Base-by-base conservation (phyloP, 2,888 invertebrate species). In the Petrolisthes cinctipes region DNA sequence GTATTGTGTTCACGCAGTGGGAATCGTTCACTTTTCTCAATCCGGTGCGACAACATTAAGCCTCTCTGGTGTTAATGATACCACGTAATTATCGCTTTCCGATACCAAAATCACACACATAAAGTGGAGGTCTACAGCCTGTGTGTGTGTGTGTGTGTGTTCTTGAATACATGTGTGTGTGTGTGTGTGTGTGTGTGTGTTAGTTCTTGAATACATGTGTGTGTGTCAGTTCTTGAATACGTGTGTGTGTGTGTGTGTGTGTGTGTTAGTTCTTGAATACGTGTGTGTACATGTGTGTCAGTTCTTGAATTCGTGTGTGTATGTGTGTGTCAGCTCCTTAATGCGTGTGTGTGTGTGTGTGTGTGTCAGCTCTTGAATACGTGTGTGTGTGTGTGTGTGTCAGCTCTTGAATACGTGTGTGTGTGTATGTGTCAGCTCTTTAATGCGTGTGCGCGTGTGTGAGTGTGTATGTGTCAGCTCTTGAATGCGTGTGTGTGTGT, bases 401-500 rank as follows among this genome's bases (percentile, higher is more conserved):
- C 37, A 17, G 78, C 17, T 14, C 20, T 20, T 82, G 82, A 66
- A 66, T 66, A 66, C 66, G 82, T 66, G 82, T 4, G 66, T 61
- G 82, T 66, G 78, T 37, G 78, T 37, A 54, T 37, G 78, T 37
- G 78, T 37, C 37, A 17, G 78, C 17, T 14, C 20, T 20, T 82
- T 66, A 66, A 66, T 66, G 66, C 66, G 82, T 66, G 82, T 4
- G 66, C n/a, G 61, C 37, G 82, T 61, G 82, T 61, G 66, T 61
- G 82, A 61, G 82, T 82, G 82, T 82, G 82, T 82, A 37, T 57
- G 82, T 82, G 66, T 61, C 66, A 20, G 80, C 56, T 54, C 56
- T 54, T 80, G 80, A 56, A 20, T 80, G 80, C n/a, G 56, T 80
- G 80, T 80, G 80, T 80, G 56, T 53, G 80, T 80, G 80, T 80